Percentiles rank a stretch among this genome's conserved stretches.
These are phyloP conservation scores for Penaeus japonicus DNA, from an alignment of 1,140 invertebrate genomes.

Conservation along the genomic window DNA sequence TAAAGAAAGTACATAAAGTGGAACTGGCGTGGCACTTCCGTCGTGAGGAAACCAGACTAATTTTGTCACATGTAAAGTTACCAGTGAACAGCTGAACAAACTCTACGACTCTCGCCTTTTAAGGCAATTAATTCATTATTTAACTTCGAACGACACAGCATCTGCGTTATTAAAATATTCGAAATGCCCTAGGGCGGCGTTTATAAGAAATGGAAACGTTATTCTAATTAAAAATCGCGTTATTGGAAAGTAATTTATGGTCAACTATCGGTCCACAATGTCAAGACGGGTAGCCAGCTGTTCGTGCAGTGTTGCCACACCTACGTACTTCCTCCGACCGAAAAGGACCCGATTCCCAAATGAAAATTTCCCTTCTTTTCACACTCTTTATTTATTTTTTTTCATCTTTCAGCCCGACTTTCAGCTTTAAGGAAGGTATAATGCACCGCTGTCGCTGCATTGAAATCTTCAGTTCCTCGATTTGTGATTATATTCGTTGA, in stretches of 20 bases:
- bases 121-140: not conserved
- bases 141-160: not conserved
- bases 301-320: constrained; percentile 44
- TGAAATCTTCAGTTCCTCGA: not conserved
- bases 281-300: constrained; percentile 53
- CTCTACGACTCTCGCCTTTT: not conserved
- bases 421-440: no score
- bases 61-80: constrained; percentile 38
- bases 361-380: not conserved
- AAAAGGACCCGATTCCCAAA: not conserved
- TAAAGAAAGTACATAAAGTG: no score
- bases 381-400: no score
- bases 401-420: no score
- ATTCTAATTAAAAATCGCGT: constrained; percentile 41
- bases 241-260: constrained; percentile 50
- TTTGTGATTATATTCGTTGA: constrained; percentile 16
- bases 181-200: no score
- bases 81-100: constrained; percentile 18
- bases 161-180: not conserved
- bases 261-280: constrained; percentile 37
- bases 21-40: constrained; percentile 35
- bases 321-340: constrained; percentile 11
- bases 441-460: no score
- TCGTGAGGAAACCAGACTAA: constrained; percentile 35
- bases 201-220: constrained; percentile 15